phyloP scores from a whole-genome alignment of 2,113 vertebrate species.

The Anser cygnoides region DNA sequence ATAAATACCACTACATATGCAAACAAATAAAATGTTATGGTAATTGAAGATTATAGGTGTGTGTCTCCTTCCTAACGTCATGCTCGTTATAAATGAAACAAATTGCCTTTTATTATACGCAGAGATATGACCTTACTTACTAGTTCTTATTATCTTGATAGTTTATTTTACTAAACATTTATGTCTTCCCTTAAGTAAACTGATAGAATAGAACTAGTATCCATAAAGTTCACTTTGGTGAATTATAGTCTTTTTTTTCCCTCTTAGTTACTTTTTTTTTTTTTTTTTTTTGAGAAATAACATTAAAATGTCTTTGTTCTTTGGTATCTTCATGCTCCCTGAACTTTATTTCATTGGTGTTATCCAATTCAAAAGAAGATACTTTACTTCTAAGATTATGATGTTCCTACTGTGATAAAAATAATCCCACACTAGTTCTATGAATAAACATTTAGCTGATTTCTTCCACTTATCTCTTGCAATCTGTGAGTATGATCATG shows the following conservation, averaged over 20 bases:
- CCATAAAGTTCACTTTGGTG: not conserved
- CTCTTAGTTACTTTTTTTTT: not conserved
- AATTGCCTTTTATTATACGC: not conserved
- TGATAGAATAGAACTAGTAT: not conserved
- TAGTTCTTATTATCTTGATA: not conserved
- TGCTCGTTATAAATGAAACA: not conserved
- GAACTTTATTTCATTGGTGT: not conserved
- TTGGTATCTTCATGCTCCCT: not conserved
- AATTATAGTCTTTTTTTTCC: not conserved
- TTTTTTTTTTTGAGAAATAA: too few relatives aligned
- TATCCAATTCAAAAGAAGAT: not conserved
- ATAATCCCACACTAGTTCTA: slow-evolving; percentile 9
- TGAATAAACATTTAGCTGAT: not conserved
- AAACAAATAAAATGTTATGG: not conserved
- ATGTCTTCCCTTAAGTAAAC: not conserved
- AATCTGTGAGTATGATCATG: not conserved
- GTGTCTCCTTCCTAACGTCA: not conserved
- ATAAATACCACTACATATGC: not conserved
- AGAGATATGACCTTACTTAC: not conserved
- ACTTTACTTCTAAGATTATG: not conserved
- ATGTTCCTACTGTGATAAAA: slow-evolving; percentile 35
- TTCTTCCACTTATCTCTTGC: not conserved
- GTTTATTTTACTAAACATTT: not conserved
- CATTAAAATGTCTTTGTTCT: not conserved
- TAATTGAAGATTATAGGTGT: not conserved